A percentile compares a stretch with the other conserved stretches of the same genome.
phyloP scores from a whole-genome alignment of 2,888 invertebrate species.

The Cosmopolites sordidus region DNA sequence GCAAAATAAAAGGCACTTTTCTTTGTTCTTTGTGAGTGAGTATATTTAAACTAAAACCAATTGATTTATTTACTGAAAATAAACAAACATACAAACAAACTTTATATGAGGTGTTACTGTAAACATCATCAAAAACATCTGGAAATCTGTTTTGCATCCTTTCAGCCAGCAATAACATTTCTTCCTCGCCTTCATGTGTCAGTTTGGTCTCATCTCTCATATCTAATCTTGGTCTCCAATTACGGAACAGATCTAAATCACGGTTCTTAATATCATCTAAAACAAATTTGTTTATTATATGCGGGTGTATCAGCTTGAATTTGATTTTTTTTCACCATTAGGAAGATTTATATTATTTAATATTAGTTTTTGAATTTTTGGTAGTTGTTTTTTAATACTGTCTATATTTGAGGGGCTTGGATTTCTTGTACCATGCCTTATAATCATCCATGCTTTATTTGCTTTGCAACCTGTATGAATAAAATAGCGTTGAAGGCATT shows the following conservation, averaged over 20 bases:
- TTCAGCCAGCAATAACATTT: slow-evolving; percentile 67
- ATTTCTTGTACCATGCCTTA: slow-evolving; percentile 75
- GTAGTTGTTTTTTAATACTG: slow-evolving; percentile 53
- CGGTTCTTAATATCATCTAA: slow-evolving; percentile 34
- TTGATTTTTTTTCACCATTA: slow-evolving; percentile 46
- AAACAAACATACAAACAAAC: slow-evolving; percentile 23
- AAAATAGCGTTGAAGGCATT: too few species aligned
- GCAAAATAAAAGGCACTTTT: slow-evolving; percentile 73
- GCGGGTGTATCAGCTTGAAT: neutral
- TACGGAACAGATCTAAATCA: slow-evolving; percentile 38
- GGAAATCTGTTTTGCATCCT: slow-evolving; percentile 72
- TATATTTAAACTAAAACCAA: slow-evolving; percentile 66
- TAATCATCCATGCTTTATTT: slow-evolving; percentile 67
- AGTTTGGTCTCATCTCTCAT: slow-evolving; percentile 57
- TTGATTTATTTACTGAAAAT: too few species aligned
- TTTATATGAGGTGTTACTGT: slow-evolving; percentile 56
- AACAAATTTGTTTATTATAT: slow-evolving; percentile 16
- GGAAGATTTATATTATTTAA: slow-evolving; percentile 50
- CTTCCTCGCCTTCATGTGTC: slow-evolving; percentile 70
- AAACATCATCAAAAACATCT: slow-evolving; percentile 56
- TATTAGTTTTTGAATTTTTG: slow-evolving; percentile 54
- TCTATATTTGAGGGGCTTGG: slow-evolving; percentile 59
- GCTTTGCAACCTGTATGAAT: slow-evolving; percentile 37
- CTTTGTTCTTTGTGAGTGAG: slow-evolving; percentile 70
- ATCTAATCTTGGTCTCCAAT: slow-evolving; percentile 58